Conservation (phyloP, 35 echinoderm and acorn worm species). For the Strongylocentrotus purpuratus region DNA sequence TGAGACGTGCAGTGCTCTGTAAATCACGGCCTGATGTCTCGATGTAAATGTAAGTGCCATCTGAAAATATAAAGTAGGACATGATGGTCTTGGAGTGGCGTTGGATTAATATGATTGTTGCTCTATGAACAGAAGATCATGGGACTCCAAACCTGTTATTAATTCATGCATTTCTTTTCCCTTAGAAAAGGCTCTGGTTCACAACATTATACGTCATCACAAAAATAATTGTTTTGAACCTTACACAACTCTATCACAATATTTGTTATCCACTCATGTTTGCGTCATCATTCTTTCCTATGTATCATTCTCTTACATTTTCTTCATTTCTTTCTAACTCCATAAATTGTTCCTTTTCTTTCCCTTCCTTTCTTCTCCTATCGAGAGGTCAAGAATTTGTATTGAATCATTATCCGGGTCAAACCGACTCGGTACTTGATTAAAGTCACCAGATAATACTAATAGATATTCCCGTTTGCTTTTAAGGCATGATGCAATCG, state of each 20-base stretch:
- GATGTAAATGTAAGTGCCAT: slow-evolving; percentile 25
- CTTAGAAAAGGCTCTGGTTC: background rate
- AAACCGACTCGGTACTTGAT: no score
- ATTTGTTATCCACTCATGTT: no score
- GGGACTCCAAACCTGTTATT: background rate
- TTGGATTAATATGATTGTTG: background rate
- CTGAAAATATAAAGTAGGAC: background rate
- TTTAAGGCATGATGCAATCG: no score
- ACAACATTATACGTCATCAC: background rate
- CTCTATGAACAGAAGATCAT: background rate
- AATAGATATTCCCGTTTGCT: no score
- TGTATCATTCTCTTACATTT: no score
- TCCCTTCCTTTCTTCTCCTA: no score
- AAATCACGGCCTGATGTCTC: background rate
- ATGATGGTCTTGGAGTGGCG: background rate
- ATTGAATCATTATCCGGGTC: no score
- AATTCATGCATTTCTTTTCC: background rate
- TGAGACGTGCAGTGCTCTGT: background rate
- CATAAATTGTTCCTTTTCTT: no score
- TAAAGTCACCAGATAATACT: no score
- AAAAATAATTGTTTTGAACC: background rate
- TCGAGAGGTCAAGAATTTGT: no score
- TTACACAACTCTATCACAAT: background rate
- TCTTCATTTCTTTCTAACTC: no score
- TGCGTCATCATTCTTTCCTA: no score